Percentiles rank a stretch among this genome's conserved stretches.
Conservation (phyloP, 2,113 vertebrate species). For the Gulo gulo region DNA sequence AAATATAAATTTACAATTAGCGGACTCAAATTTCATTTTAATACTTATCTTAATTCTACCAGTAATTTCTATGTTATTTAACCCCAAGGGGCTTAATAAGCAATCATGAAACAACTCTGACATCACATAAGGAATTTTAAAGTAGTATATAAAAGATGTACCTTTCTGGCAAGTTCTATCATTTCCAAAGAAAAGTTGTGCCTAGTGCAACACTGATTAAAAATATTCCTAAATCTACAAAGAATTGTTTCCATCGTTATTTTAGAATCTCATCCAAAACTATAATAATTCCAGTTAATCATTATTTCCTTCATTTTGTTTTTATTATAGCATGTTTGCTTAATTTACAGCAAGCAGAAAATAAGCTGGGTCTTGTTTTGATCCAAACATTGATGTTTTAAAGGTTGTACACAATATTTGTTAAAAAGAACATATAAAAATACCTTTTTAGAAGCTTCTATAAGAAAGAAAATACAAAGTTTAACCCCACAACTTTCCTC, state of each 20-base stretch:
- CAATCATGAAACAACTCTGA: constrained; percentile 39
- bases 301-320: constrained; percentile 87
- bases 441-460: constrained; percentile 89
- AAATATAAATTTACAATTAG: constrained; percentile 52
- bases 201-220: constrained; percentile 61
- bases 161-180: constrained; percentile 54
- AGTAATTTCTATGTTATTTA: constrained; percentile 48
- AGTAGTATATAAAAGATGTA: constrained; percentile 61
- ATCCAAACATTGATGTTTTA: constrained; percentile 87
- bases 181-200: constrained; percentile 58
- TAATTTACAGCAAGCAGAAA: constrained; percentile 91
- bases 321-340: constrained; percentile 89
- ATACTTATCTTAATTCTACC: constrained; percentile 28
- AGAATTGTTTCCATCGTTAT: constrained; percentile 70
- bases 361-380: constrained; percentile 86
- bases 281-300: constrained; percentile 87
- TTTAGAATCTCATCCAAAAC: constrained; percentile 83
- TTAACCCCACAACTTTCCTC: constrained; percentile 89
- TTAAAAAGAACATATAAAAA: constrained; percentile 91
- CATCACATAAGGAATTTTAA: constrained; percentile 35
- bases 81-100: constrained; percentile 45
- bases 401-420: constrained; percentile 88
- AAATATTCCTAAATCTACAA: constrained; percentile 69
- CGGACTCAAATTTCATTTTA: constrained; percentile 48
- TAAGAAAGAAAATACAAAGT: constrained; percentile 91